Percentiles rank a stretch among this genome's conserved stretches.
Evolutionary conservation across 1,140 invertebrate species (phyloP).

Genomic region (Monomorium pharaonis): DNA sequence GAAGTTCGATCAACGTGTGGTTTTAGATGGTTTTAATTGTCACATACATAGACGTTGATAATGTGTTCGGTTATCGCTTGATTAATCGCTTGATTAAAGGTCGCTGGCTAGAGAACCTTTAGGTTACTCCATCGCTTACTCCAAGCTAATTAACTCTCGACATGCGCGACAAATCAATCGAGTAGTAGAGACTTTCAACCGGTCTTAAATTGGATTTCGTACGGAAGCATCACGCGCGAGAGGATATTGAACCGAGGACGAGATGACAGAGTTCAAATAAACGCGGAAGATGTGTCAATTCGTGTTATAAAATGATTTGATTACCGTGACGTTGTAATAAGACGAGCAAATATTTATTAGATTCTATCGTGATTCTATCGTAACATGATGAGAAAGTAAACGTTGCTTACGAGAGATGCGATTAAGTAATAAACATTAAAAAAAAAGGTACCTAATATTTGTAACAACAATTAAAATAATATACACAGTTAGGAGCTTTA

Average conservation of each 20-base stretch:
- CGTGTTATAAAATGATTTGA: background rate
- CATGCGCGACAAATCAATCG: constrained; percentile 56
- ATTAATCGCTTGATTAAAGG: constrained; percentile 57
- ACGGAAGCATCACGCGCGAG: constrained; percentile 9
- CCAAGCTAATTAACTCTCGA: constrained; percentile 54
- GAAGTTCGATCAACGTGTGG: constrained; percentile 15
- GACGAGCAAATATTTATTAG: background rate
- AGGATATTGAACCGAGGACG: constrained; percentile 43
- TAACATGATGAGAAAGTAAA: background rate
- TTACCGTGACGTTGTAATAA: background rate
- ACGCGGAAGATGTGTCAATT: constrained; percentile 1
- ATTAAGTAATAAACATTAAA: background rate
- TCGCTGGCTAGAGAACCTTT: constrained; percentile 31
- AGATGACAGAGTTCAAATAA: constrained; percentile 34
- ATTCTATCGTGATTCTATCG: background rate
- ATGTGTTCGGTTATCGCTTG: constrained; percentile 42
- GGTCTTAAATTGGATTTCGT: constrained; percentile 30
- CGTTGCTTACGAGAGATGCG: background rate
- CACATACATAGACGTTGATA: constrained; percentile 22
- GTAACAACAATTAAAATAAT: too few relatives aligned
- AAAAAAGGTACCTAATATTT: too few relatives aligned
- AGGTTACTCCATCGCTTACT: constrained; percentile 29
- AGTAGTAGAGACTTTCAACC: constrained; percentile 45
- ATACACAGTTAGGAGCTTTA: too few relatives aligned
- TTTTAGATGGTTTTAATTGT: background rate